Conservation (phyloP, 2,113 vertebrate genomes). For the Phoxinus phoxinus region DNA sequence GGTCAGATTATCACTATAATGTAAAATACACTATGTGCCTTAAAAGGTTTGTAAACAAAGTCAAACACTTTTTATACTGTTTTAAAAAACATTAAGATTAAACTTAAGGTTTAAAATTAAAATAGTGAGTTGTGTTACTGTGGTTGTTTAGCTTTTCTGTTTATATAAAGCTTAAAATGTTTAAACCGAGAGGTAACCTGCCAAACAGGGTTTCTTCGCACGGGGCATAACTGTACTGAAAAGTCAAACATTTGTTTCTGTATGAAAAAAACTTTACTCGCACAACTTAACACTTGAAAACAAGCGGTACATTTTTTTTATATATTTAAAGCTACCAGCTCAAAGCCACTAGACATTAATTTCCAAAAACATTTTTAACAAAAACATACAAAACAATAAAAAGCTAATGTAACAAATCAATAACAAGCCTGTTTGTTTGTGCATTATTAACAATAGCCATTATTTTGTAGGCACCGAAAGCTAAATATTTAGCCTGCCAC, state of each 20-base stretch:
- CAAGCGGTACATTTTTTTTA: constrained; percentile 17
- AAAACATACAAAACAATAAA: constrained; percentile 55
- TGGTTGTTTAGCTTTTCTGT: not conserved
- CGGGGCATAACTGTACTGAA: not conserved
- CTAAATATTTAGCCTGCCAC: constrained; percentile 34
- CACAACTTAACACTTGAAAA: constrained; percentile 57
- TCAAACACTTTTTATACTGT: no score
- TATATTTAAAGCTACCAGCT: constrained; percentile 46
- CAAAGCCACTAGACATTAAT: constrained; percentile 36
- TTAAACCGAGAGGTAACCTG: not conserved
- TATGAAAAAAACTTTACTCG: constrained; percentile 55
- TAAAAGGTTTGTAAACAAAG: no score
- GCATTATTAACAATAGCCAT: constrained; percentile 45
- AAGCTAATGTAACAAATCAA: constrained; percentile 53
- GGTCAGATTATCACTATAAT: not conserved
- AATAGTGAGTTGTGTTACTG: not conserved
- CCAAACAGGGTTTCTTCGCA: not conserved
- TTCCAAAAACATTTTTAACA: constrained; percentile 34
- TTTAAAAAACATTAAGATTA: not conserved
- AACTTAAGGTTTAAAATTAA: not conserved
- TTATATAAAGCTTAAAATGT: not conserved
- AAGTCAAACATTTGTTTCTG: not conserved
- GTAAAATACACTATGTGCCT: not conserved
- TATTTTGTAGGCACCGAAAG: constrained; percentile 55
- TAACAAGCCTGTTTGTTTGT: constrained; percentile 53